Base-by-base conservation (phyloP, 1,140 invertebrate species). In the Philotrypesis tridentata region DNA sequence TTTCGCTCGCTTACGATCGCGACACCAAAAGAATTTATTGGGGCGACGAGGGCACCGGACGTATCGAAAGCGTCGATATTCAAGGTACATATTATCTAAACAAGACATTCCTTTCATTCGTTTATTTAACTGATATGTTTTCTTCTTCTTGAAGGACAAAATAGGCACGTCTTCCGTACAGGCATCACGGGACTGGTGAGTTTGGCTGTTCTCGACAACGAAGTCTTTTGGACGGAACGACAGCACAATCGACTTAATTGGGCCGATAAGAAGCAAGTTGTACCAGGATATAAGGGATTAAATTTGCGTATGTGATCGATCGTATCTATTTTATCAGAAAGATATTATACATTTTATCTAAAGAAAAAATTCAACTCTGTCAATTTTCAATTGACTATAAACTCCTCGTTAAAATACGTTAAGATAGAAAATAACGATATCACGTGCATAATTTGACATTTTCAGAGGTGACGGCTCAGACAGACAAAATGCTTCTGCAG, bases 11-110 rank as follows among this genome's bases (percentile, higher is more conserved):
- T 37, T 95, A 94, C 82, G 94, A 94, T 65, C 73, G 61, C 0
- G 84, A 89, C 3, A 82, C 91, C 33, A 89, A 93, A 60, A 85
- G 91, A 72, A 83, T 95, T 0, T 94, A 92, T 86, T 92, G 93
- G 83, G 90, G 93, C 21, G 94, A 95, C 88, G 89, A 92, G 61
- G 89, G 89, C 2, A 92, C 87, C 23, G 92, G 93, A 5, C 85
- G 87, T 55, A 95, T 95, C 37, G 92, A 94, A 70, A 92, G 89
- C 71, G 91, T 93, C 1, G 92, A 92, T 67, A 87, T 91, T 23
- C 89, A 93, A 85, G 94, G 94, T 94, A n/a, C 14, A 74, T 43
- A 40, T 23, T 71, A n/a, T n/a, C n/a, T n/a, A n/a, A n/a, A n/a
- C 25, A 17, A 21, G 7, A 21, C 6, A 6, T 14, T n/a, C 9